A percentile compares a stretch with the other conserved stretches of the same genome.
These are phyloP conservation scores for Menidia beryllina DNA, from an alignment of 2,113 vertebrate genomes.

Conservation along the genomic window DNA sequence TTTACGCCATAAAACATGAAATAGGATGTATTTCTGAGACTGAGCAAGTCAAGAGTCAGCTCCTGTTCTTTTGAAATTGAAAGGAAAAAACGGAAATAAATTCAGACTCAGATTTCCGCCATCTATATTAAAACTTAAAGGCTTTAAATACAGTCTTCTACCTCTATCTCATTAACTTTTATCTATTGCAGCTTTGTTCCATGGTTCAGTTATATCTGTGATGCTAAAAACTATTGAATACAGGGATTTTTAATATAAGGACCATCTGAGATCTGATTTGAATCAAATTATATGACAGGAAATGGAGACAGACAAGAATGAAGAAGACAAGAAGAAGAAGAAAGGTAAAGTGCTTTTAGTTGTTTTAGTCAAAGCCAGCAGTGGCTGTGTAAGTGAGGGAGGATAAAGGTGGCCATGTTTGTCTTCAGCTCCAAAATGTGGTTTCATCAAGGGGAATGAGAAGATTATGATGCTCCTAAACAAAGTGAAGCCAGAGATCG, in stretches of 20 bases:
- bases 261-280: no score
- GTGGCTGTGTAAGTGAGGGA: not conserved
- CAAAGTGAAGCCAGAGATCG: slow-evolving; percentile 87
- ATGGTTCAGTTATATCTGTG: not conserved
- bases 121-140: no score
- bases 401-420: not conserved
- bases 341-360: slow-evolving; percentile 68
- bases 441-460: slow-evolving; percentile 88
- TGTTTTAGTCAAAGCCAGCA: rapidly evolving
- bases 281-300: slow-evolving; percentile 67
- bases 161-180: no score
- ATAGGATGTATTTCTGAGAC: no score
- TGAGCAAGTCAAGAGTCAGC: no score
- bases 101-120: no score
- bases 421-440: slow-evolving; percentile 86
- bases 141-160: no score
- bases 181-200: not conserved
- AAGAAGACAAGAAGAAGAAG: slow-evolving; percentile 82
- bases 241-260: not conserved
- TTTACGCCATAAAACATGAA: no score
- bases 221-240: not conserved
- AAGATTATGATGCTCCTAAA: slow-evolving; percentile 80
- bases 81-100: no score
- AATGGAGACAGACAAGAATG: slow-evolving; percentile 91
- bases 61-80: no score